Percentiles rank a stretch among this genome's conserved stretches.
phyloP scores from a whole-genome alignment of 1,140 invertebrate genomes.

The Linepithema humile region DNA sequence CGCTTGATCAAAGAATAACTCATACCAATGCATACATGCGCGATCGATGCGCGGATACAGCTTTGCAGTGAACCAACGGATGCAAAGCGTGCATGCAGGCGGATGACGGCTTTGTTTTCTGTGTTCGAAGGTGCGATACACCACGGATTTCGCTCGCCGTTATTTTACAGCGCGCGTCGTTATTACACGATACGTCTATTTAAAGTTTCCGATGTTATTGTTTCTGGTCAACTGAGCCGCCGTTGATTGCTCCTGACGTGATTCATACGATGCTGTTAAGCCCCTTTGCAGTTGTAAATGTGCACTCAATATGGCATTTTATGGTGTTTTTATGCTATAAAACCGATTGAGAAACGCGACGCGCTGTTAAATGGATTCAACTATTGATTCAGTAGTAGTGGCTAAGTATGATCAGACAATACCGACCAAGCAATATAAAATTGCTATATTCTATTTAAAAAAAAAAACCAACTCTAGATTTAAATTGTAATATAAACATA shows the following conservation, averaged over 20 bases:
- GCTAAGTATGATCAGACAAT: too few relatives aligned
- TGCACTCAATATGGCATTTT: not conserved
- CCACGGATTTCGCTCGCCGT: not conserved
- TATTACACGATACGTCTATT: constrained; percentile 28
- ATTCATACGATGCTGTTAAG: constrained; percentile 4
- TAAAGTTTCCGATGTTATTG: constrained; percentile 16
- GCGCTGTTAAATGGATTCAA: not conserved
- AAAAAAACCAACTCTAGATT: not conserved
- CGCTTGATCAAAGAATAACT: constrained; percentile 51
- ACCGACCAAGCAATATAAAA: not conserved
- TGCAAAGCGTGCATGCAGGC: not conserved
- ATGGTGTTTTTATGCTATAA: not conserved
- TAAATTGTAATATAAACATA: not conserved
- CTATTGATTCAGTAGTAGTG: not conserved
- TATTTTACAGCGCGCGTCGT: not conserved
- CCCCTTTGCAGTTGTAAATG: not conserved
- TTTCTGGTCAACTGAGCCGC: constrained; percentile 8
- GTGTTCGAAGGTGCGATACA: constrained; percentile 1
- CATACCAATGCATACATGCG: constrained; percentile 7
- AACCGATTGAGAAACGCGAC: not conserved
- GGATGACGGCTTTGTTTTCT: constrained; percentile 19
- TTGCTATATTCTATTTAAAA: not conserved
- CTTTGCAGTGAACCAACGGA: constrained; percentile 18
- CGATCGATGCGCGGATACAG: not conserved
- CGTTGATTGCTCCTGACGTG: constrained; percentile 20